Percentiles rank a stretch among this genome's conserved stretches.
phyloP scores from a whole-genome alignment of 2,113 vertebrate species.

The Esox niger region DNA sequence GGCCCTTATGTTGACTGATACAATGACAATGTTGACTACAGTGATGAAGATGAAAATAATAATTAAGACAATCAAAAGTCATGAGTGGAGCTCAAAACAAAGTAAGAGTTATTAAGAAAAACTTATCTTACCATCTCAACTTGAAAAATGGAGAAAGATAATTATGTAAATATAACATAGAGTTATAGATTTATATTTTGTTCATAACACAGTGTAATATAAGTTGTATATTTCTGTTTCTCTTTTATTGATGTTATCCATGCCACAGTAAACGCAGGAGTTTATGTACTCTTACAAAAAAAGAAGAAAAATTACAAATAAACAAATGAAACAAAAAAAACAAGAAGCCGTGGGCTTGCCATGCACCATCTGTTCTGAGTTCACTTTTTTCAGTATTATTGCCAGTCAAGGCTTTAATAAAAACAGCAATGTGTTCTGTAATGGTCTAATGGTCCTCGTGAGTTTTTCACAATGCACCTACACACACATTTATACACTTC shows the following conservation, averaged over 20 bases:
- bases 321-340: conserved; percentile 80
- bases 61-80: conserved; percentile 97
- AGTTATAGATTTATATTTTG: conserved; percentile 99
- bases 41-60: conserved; percentile 75
- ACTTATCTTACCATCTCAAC: conserved; percentile 96
- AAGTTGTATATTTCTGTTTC: conserved; percentile 99
- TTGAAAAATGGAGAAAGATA: conserved; percentile 99
- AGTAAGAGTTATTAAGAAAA: conserved; percentile 71
- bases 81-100: conserved; percentile 97
- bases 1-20: conserved; percentile 42
- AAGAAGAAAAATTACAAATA: conserved; percentile 76
- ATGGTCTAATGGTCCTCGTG: conserved; percentile 79
- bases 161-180: conserved; percentile 99
- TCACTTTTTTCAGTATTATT: conserved; percentile 99
- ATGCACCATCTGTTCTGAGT: conserved; percentile 86
- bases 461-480: conserved; percentile 43
- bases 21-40: conserved; percentile 56
- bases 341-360: conserved; percentile 85
- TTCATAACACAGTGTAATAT: conserved; percentile 99
- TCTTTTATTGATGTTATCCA: conserved; percentile 99
- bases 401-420: conserved; percentile 99
- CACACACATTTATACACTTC: not conserved
- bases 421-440: conserved; percentile 99
- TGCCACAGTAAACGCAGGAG: conserved; percentile 94
- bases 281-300: conserved; percentile 83